Conservation (phyloP, 2,888 invertebrate genomes). For the Agapetus fuscipes region DNA sequence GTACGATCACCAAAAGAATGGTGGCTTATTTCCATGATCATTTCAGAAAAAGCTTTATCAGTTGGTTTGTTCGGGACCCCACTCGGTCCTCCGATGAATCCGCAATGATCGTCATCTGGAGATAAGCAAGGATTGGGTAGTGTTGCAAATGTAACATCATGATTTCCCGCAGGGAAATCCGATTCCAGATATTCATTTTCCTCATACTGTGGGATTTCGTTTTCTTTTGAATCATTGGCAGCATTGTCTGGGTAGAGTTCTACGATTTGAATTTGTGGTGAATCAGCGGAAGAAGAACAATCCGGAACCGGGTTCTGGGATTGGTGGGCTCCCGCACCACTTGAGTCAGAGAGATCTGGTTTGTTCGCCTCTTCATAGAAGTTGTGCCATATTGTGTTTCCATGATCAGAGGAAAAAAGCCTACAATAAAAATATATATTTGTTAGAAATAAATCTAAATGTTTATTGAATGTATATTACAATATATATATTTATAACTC, state of each 20-base stretch:
- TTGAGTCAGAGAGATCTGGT: constrained; percentile 13
- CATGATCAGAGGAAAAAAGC: constrained; percentile 17
- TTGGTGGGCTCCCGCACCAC: neutral
- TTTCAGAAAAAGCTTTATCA: constrained; percentile 5
- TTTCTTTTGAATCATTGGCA: neutral
- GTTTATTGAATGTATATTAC: too few relatives aligned
- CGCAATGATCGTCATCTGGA: constrained; percentile 14
- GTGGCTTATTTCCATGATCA: constrained; percentile 9
- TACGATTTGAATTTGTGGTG: neutral
- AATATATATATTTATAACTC: too few relatives aligned
- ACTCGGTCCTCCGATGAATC: constrained; percentile 7
- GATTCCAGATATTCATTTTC: neutral
- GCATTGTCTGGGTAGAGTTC: too few relatives aligned
- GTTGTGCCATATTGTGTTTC: constrained; percentile 20
- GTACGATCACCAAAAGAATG: constrained; percentile 14
- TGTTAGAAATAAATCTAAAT: too few relatives aligned
- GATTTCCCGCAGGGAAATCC: neutral
- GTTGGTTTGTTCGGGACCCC: constrained; percentile 1
- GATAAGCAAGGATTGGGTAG: too few relatives aligned
- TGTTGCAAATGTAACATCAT: constrained; percentile 11
- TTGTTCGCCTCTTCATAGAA: constrained; percentile 18
- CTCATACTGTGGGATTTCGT: neutral
- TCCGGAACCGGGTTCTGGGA: neutral
- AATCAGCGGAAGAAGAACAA: neutral
- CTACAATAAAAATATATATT: constrained; percentile 10